phyloP scores from a whole-genome alignment of 2,888 invertebrate species.

The Trachelus stipa region DNA sequence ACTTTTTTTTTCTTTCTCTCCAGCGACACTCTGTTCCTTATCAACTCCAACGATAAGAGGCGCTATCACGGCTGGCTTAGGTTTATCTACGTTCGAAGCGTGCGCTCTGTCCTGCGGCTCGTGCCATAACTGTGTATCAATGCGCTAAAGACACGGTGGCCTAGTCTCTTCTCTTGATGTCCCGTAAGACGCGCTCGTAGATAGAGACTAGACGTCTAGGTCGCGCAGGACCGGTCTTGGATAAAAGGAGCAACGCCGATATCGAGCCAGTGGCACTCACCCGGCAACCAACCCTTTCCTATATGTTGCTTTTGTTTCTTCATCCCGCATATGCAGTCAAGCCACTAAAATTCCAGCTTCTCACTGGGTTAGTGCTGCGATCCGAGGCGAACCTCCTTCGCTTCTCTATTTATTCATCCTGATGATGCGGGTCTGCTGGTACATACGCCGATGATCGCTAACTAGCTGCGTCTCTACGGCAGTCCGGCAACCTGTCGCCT shows the following conservation, averaged over 20 bases:
- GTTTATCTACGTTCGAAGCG: neutral
- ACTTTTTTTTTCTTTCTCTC: constrained; percentile 6
- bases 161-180: neutral
- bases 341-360: neutral
- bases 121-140: neutral
- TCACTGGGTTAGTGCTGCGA: constrained; percentile 12
- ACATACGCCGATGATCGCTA: neutral
- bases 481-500: neutral
- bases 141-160: neutral
- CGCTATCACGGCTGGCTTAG: neutral
- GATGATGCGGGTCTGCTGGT: constrained; percentile 45
- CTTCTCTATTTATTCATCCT: constrained; percentile 39
- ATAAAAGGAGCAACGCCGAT: constrained; percentile 34
- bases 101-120: neutral
- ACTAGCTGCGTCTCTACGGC: neutral
- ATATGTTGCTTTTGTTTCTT: neutral
- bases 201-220: constrained; percentile 40
- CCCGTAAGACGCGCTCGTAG: neutral
- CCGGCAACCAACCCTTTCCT: neutral
- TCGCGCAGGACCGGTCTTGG: constrained; percentile 55
- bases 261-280: neutral
- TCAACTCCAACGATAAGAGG: neutral
- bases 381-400: constrained; percentile 32
- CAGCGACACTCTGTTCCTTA: constrained; percentile 9
- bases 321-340: neutral